phyloP scores from a whole-genome alignment of 1,140 invertebrate species.

The Zaprionus gabonicus region DNA sequence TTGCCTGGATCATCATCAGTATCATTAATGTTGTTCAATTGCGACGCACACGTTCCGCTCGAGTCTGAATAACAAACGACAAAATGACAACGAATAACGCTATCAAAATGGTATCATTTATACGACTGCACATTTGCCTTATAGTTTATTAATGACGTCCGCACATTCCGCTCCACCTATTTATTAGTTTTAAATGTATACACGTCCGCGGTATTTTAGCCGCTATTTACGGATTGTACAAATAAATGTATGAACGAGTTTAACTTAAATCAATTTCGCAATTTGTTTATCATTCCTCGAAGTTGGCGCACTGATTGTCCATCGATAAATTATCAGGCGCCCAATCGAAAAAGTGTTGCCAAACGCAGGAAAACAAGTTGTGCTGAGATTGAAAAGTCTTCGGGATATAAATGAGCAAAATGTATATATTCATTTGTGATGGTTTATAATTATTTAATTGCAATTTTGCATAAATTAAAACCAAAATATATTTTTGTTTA shows the following conservation, averaged over 20 bases:
- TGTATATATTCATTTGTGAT: background rate
- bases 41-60: conserved; percentile 69
- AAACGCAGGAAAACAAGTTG: background rate
- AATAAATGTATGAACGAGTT: conserved; percentile 69
- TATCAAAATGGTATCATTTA: background rate
- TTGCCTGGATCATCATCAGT: conserved; percentile 85
- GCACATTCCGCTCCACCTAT: conserved; percentile 55
- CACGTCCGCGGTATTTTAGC: conserved; percentile 54
- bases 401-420: background rate
- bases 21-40: conserved; percentile 86
- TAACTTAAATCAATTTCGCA: conserved; percentile 16
- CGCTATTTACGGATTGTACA: conserved; percentile 68
- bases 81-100: conserved; percentile 17
- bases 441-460: background rate
- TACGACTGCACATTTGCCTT: conserved; percentile 43
- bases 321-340: background rate
- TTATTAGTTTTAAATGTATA: conserved; percentile 53
- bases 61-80: conserved; percentile 50
- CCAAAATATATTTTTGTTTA: background rate
- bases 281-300: background rate
- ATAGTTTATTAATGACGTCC: conserved; percentile 42
- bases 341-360: background rate
- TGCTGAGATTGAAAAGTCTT: too few relatives aligned
- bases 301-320: background rate
- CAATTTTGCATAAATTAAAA: background rate